These are phyloP conservation scores for Rachycentron canadum DNA, from an alignment of 2,797 vertebrate genomes.

Conservation along the genomic window DNA sequence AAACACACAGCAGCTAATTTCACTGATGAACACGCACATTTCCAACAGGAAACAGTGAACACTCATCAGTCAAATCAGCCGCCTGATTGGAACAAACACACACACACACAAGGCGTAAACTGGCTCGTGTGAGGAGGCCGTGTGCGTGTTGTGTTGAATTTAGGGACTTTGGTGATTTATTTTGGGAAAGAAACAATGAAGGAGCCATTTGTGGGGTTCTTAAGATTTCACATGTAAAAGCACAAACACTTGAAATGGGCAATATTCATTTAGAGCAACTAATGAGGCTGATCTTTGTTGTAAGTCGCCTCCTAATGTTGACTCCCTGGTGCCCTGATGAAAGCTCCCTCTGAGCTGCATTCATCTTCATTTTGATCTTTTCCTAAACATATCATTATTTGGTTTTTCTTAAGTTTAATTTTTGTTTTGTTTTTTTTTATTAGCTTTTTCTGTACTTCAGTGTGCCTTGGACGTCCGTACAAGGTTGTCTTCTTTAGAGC, in stretches of 20 bases:
- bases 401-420: not conserved
- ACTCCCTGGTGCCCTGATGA: constrained; percentile 18
- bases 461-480: constrained; percentile 71
- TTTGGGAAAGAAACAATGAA: not conserved
- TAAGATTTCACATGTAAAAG: constrained; percentile 43
- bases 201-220: constrained; percentile 1
- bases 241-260: constrained; percentile 45
- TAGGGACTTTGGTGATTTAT: constrained; percentile 12
- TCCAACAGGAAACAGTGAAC: not conserved
- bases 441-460: constrained; percentile 50
- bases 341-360: constrained; percentile 33
- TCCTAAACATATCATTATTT: constrained; percentile 43
- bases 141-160: constrained; percentile 28
- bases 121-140: constrained; percentile 8
- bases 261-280: constrained; percentile 21
- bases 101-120: not conserved
- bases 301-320: constrained; percentile 46
- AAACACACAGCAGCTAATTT: constrained; percentile 38
- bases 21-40: constrained; percentile 22
- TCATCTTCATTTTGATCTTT: constrained; percentile 29
- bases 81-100: constrained; percentile 34
- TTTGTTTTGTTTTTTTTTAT: not conserved
- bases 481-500: constrained; percentile 54
- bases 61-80: constrained; percentile 46
- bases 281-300: constrained; percentile 33